Evolutionary conservation across 2,113 vertebrate species (phyloP).

Genomic region (Apteryx mantelli): DNA sequence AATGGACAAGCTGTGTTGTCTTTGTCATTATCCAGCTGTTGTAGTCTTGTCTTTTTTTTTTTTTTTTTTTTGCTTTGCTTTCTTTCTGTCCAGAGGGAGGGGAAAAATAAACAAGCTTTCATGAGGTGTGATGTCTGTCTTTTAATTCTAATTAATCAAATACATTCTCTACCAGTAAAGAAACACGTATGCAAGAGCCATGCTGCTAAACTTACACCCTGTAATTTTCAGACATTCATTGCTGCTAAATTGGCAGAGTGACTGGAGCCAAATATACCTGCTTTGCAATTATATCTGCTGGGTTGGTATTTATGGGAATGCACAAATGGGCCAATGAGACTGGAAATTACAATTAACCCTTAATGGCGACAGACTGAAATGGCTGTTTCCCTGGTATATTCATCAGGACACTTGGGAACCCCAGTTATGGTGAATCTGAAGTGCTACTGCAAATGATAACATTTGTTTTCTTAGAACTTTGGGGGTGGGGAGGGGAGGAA

Average conservation of each 20-base stretch:
- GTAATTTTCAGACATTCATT: conserved; percentile 69
- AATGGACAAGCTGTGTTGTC: not conserved
- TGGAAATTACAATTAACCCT: conserved; percentile 53
- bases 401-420: not conserved
- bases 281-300: conserved; percentile 67
- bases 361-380: not conserved
- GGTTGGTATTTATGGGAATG: conserved; percentile 25
- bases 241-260: conserved; percentile 6
- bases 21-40: not conserved
- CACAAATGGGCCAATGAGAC: conserved; percentile 21
- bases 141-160: conserved; percentile 53
- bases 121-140: not conserved
- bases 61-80: not conserved
- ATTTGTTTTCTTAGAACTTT: not conserved
- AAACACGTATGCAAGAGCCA: conserved; percentile 43
- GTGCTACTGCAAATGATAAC: not conserved
- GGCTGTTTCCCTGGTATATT: not conserved
- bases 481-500: not conserved
- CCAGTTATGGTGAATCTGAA: not conserved
- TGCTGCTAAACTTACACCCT: conserved; percentile 72
- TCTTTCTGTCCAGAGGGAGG: not conserved
- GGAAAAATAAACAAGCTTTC: not conserved
- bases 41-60: not conserved
- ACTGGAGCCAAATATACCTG: conserved; percentile 59
- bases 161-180: conserved; percentile 16